Conservation (phyloP, 2,797 vertebrate genomes). For the Amniataba percoides region DNA sequence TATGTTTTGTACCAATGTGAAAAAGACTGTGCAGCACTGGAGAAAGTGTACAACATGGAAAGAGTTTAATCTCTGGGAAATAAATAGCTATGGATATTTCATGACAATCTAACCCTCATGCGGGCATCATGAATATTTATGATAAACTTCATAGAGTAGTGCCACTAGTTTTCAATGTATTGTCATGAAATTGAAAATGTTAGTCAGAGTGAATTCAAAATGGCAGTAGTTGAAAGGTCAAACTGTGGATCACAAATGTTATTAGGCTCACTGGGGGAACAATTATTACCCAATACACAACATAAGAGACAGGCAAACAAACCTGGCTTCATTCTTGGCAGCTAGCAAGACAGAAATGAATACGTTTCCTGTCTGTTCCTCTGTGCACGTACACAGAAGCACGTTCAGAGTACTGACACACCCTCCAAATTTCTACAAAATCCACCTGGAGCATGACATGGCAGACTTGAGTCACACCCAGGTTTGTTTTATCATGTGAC, state of each 20-base stretch:
- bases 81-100: too few species aligned
- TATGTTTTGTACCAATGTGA: neutral
- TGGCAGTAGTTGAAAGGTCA: slow-evolving; percentile 20
- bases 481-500: slow-evolving; percentile 48
- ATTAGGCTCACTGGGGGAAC: neutral
- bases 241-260: neutral
- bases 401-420: slow-evolving; percentile 32
- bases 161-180: too few species aligned
- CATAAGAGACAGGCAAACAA: neutral
- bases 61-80: too few species aligned
- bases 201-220: neutral
- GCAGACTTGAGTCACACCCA: slow-evolving; percentile 48
- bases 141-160: neutral
- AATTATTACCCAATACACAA: neutral
- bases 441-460: slow-evolving; percentile 39
- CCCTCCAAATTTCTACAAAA: slow-evolving; percentile 30
- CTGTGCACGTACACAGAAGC: neutral
- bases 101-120: too few species aligned
- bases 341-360: neutral
- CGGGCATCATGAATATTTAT: too few species aligned
- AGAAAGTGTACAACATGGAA: neutral
- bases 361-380: neutral
- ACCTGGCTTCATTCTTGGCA: neutral
- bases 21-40: neutral
- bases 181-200: too few species aligned